phyloP scores from a whole-genome alignment of 2,888 invertebrate species.

The Cryptocephalus primarius region DNA sequence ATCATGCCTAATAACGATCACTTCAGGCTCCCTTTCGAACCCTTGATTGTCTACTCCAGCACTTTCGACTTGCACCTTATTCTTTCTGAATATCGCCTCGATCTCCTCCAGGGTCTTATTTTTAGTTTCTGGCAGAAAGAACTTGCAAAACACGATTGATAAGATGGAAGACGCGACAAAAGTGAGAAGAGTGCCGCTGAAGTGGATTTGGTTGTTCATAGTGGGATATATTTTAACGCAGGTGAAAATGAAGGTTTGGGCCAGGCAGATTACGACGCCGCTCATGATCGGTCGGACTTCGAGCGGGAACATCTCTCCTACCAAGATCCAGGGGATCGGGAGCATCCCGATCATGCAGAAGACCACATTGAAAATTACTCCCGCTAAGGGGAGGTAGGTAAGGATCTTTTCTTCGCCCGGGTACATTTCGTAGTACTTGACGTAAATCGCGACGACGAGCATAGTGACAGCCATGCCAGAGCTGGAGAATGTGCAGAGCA shows the following conservation, averaged over 20 bases:
- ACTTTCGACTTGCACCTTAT: neutral
- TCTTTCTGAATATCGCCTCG: constrained; percentile 46
- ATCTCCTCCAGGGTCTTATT: constrained; percentile 58
- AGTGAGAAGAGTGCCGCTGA: constrained; percentile 53
- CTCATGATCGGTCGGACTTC: constrained; percentile 58
- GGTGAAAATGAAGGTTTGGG: constrained; percentile 57
- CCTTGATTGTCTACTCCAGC: constrained; percentile 27
- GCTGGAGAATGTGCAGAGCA: constrained; percentile 53
- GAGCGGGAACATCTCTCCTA: constrained; percentile 60
- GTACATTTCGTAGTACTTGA: constrained; percentile 31
- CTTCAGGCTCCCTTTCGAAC: constrained; percentile 19
- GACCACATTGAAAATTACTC: constrained; percentile 56
- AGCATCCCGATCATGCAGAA: constrained; percentile 65
- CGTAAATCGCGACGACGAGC: constrained; percentile 32
- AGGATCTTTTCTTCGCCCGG: constrained; percentile 21
- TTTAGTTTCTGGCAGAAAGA: constrained; percentile 58
- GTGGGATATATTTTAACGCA: constrained; percentile 62
- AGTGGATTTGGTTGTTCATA: constrained; percentile 43
- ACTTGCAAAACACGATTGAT: constrained; percentile 49
- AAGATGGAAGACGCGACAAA: constrained; percentile 50
- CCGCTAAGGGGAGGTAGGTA: constrained; percentile 42
- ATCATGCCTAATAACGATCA: neutral
- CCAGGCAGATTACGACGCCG: constrained; percentile 58
- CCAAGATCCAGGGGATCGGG: constrained; percentile 66
- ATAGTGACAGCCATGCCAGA: constrained; percentile 54